Evolutionary conservation across 2,888 invertebrate species (phyloP).

Genomic region (Abrostola tripartita): DNA sequence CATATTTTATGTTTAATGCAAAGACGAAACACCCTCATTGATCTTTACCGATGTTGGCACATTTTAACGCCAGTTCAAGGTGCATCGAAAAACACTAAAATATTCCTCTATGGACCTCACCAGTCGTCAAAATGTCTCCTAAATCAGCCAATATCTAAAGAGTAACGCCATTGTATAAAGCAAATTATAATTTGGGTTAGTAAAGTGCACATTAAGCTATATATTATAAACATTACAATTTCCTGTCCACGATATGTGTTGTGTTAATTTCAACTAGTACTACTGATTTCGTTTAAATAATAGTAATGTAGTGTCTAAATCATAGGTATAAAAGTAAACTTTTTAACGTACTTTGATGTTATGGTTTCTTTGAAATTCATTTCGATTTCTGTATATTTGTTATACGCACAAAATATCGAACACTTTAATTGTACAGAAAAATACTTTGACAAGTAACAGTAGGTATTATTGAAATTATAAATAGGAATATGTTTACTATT

Average conservation of each 20-base stretch:
- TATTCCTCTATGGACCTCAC: too few species aligned
- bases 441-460: too few species aligned
- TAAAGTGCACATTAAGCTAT: constrained; percentile 74
- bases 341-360: too few species aligned
- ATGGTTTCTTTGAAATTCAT: too few species aligned
- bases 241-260: constrained; percentile 86
- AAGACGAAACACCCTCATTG: constrained; percentile 3
- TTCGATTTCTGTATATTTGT: too few species aligned
- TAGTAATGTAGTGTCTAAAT: neutral
- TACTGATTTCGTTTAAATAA: constrained; percentile 15
- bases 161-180: constrained; percentile 25
- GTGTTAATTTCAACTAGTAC: constrained; percentile 65
- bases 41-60: constrained; percentile 7
- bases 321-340: neutral
- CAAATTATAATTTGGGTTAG: constrained; percentile 72
- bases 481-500: too few species aligned
- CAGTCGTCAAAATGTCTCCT: constrained; percentile 13
- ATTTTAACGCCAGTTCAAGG: constrained; percentile 4
- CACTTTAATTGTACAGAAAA: too few species aligned
- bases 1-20: neutral
- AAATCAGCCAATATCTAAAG: constrained; percentile 11
- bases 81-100: neutral
- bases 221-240: constrained; percentile 58
- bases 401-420: too few species aligned
- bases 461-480: too few species aligned